Percentiles rank a stretch among this genome's conserved stretches.
Evolutionary conservation across 37 sponge, comb jelly and placozoan species (phyloP).

Genomic region (Halisarca cf. caerulea): DNA sequence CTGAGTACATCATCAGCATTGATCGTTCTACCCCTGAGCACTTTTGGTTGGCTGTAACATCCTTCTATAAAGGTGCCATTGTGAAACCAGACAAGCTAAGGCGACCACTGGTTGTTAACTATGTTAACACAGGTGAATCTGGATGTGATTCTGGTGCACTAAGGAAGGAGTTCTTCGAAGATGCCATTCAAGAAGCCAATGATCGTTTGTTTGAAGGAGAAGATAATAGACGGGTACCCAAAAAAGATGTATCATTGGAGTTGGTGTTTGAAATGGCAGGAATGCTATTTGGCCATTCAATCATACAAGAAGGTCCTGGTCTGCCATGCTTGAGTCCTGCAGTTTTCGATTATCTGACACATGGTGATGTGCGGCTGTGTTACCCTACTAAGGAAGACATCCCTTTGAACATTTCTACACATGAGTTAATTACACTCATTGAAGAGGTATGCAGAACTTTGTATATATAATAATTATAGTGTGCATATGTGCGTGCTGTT

Average conservation of each 20-base stretch:
- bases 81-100: conserved; percentile 26
- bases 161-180: conserved; percentile 51
- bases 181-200: conserved; percentile 16
- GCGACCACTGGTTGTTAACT: conserved; percentile 15
- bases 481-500: no score
- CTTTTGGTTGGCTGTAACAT: conserved; percentile 14
- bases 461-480: no score
- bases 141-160: conserved; percentile 59
- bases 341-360: no score
- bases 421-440: no score
- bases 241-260: conserved; percentile 39
- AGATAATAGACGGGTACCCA: conserved; percentile 8
- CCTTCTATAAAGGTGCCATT: conserved; percentile 45
- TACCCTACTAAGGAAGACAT: no score
- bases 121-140: conserved; percentile 30
- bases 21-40: conserved; percentile 21
- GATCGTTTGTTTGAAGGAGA: conserved; percentile 49
- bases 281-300: conserved; percentile 54
- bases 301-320: conserved; percentile 42
- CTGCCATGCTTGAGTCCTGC: conserved; percentile 32
- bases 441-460: no score
- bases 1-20: no score
- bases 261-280: conserved; percentile 33
- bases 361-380: no score
- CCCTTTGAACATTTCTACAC: no score